Evolutionary conservation across 2,888 invertebrate species (phyloP).

Genomic region (Helicoverpa assulta): DNA sequence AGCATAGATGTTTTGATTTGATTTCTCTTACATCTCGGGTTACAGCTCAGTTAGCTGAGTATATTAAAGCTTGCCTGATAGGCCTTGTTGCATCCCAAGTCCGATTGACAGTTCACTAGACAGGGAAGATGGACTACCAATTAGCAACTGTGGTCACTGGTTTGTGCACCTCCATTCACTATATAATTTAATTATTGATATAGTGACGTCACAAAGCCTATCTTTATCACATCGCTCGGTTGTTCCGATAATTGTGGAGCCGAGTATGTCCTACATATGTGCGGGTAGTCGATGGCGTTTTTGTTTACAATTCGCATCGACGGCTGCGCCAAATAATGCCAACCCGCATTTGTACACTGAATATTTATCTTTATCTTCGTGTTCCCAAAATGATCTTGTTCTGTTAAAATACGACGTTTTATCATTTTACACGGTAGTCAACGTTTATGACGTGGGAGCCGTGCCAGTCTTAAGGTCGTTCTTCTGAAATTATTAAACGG

Average conservation of each 20-base stretch:
- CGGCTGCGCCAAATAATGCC: constrained; percentile 1
- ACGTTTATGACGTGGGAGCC: constrained; percentile 43
- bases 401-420: constrained; percentile 11
- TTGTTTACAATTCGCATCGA: constrained; percentile 1
- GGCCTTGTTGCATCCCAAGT: background rate
- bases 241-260: constrained; percentile 1
- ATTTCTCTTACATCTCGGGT: background rate
- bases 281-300: background rate
- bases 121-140: background rate
- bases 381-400: constrained; percentile 6
- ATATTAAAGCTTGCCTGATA: background rate
- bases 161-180: constrained; percentile 1
- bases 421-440: constrained; percentile 11
- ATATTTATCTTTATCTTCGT: constrained; percentile 15
- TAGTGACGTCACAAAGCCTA: constrained; percentile 1
- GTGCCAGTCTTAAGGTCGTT: constrained; percentile 51
- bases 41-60: background rate
- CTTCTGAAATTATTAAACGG: constrained; percentile 71
- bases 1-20: background rate
- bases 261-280: constrained; percentile 3
- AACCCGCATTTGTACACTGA: background rate
- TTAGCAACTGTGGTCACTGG: background rate
- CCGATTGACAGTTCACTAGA: background rate
- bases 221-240: background rate
- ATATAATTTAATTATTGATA: background rate